Evolutionary conservation across 1,140 invertebrate genomes (phyloP).

Genomic region (Drosophila baimaii): DNA sequence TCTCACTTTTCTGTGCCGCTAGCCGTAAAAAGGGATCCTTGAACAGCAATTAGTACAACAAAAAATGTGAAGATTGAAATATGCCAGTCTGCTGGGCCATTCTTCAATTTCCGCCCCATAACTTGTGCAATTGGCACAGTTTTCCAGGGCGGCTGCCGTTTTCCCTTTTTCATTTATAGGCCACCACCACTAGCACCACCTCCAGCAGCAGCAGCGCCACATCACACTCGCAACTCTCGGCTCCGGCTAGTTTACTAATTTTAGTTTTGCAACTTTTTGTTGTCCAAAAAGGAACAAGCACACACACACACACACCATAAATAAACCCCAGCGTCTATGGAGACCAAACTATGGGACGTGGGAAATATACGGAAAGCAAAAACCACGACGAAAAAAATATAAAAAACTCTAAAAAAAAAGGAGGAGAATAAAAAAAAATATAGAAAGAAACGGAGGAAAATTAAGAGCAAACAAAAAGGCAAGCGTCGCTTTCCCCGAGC

Average conservation of each 20-base stretch:
- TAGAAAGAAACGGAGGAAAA: conserved; percentile 49
- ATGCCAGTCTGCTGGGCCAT: conserved; percentile 17
- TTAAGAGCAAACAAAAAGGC: conserved; percentile 76
- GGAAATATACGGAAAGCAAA: conserved; percentile 70
- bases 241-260: conserved; percentile 56
- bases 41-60: conserved; percentile 33
- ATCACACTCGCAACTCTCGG: conserved; percentile 42
- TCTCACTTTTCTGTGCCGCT: conserved; percentile 26
- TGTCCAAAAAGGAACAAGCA: conserved; percentile 39
- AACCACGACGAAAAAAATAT: conserved; percentile 56
- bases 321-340: conserved; percentile 63
- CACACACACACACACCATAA: conserved; percentile 52
- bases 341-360: conserved; percentile 65
- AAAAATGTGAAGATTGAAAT: conserved; percentile 42
- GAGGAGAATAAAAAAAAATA: conserved; percentile 15
- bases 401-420: conserved; percentile 24
- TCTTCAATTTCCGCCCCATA: conserved; percentile 48
- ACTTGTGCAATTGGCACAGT: conserved; percentile 73
- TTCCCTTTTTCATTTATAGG: conserved; percentile 35
- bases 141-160: conserved; percentile 24
- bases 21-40: conserved; percentile 12
- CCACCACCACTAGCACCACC: conserved; percentile 23
- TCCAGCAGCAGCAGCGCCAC: conserved; percentile 1
- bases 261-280: conserved; percentile 65
- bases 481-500: conserved; percentile 48